These are phyloP conservation scores for Drosophila oshimai DNA, from an alignment of 1,140 invertebrate species.

Conservation along the genomic window DNA sequence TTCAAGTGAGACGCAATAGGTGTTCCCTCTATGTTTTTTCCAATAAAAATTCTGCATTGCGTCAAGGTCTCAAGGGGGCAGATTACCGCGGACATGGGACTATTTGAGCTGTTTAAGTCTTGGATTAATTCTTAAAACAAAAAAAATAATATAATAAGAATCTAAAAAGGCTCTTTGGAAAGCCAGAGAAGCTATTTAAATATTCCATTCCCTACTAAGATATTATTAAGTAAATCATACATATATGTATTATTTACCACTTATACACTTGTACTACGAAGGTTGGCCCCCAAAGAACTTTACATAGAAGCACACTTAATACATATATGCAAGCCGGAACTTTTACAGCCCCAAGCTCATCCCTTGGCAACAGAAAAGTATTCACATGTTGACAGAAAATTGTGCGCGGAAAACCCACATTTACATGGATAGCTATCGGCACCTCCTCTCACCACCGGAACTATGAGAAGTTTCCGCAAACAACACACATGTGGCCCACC, in stretches of 20 bases:
- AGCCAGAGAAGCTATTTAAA: neutral
- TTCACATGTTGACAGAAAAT: conserved; percentile 49
- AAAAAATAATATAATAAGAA: too few species aligned
- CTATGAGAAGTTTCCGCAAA: conserved; percentile 46
- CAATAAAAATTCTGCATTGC: conserved; percentile 1
- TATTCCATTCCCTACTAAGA: neutral
- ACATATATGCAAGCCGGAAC: conserved; percentile 22
- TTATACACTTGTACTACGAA: conserved; percentile 15
- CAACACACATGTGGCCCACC: conserved; percentile 13
- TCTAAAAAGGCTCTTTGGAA: neutral
- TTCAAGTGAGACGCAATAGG: conserved; percentile 16
- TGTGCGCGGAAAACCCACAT: conserved; percentile 56
- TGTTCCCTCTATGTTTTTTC: neutral
- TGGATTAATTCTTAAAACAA: too few species aligned
- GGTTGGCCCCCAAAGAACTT: neutral
- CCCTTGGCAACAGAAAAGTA: conserved; percentile 52
- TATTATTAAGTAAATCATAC: conserved; percentile 29
- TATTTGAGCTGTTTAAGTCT: neutral
- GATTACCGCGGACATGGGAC: neutral
- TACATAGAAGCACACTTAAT: neutral
- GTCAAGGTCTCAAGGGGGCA: neutral
- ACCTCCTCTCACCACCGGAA: neutral
- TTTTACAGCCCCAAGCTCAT: conserved; percentile 31
- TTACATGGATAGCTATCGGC: conserved; percentile 2
- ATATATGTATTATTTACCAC: conserved; percentile 34